These are phyloP conservation scores for Drosophila auraria DNA, from an alignment of 1,140 invertebrate genomes.

Conservation along the genomic window DNA sequence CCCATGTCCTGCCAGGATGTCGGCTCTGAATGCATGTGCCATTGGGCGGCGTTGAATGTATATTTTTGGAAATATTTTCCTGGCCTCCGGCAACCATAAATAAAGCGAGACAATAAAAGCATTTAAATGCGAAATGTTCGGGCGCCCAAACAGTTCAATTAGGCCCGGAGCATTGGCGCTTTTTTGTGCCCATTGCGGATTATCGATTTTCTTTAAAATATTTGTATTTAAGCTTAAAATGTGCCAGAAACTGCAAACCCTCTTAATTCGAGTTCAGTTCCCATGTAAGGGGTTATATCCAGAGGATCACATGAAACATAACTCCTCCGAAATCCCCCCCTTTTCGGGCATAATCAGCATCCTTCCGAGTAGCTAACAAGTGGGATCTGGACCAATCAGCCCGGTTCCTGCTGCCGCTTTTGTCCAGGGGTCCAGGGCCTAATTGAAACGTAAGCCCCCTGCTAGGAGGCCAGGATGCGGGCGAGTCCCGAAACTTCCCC, in stretches of 20 bases:
- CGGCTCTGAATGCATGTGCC: background rate
- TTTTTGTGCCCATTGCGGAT: background rate
- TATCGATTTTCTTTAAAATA: background rate
- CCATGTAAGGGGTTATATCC: background rate
- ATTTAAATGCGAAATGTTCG: constrained; percentile 24
- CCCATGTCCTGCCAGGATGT: constrained; percentile 20
- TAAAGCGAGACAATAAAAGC: constrained; percentile 23
- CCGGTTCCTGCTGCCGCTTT: constrained; percentile 10
- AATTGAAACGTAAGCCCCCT: constrained; percentile 70
- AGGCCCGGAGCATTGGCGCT: background rate
- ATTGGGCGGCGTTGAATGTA: background rate
- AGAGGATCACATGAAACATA: background rate
- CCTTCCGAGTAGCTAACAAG: constrained; percentile 18
- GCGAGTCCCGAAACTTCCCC: constrained; percentile 39
- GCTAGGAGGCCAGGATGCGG: constrained; percentile 19
- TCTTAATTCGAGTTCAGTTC: background rate
- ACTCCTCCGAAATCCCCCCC: background rate
- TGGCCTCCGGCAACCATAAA: constrained; percentile 20
- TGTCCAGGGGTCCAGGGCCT: constrained; percentile 21
- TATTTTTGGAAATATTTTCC: constrained; percentile 32
- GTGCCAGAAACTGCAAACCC: background rate
- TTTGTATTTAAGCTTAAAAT: too few relatives aligned
- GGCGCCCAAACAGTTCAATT: constrained; percentile 15
- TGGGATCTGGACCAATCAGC: constrained; percentile 44
- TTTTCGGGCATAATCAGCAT: background rate